These are phyloP conservation scores for Xyrauchen texanus DNA, from an alignment of 2,113 vertebrate genomes.

Conservation along the genomic window DNA sequence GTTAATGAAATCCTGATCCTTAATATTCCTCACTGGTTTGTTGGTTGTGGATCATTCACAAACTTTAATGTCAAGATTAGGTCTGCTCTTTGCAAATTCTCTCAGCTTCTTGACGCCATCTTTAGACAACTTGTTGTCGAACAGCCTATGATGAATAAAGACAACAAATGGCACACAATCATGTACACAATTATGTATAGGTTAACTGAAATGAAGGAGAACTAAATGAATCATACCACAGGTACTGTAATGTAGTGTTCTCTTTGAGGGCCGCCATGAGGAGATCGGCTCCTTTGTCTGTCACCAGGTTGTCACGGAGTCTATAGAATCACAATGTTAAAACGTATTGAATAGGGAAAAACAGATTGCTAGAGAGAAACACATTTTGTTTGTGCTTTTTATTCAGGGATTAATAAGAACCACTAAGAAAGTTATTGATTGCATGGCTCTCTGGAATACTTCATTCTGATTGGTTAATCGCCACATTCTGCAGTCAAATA, in stretches of 20 bases:
- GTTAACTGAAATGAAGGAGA: too few species aligned
- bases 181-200: not conserved
- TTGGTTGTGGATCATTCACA: constrained; percentile 49
- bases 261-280: constrained; percentile 55
- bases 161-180: not conserved
- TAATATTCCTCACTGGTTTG: not conserved
- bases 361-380: too few species aligned
- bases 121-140: constrained; percentile 64
- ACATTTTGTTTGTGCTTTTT: too few species aligned
- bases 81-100: constrained; percentile 57
- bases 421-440: too few species aligned
- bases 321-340: constrained; percentile 35
- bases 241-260: constrained; percentile 56
- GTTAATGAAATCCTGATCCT: not conserved
- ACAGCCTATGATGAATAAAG: constrained; percentile 49
- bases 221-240: constrained; percentile 45
- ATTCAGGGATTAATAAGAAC: too few species aligned
- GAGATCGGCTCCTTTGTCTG: constrained; percentile 56
- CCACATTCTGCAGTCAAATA: too few species aligned
- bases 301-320: constrained; percentile 62
- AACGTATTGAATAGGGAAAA: not conserved
- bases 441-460: too few species aligned
- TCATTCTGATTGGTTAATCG: too few species aligned
- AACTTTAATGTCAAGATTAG: constrained; percentile 60
- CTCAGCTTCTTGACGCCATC: constrained; percentile 55